Evolutionary conservation across 92 coral and sea anemone genomes (phyloP).

Genomic region (Palythoa grandis): DNA sequence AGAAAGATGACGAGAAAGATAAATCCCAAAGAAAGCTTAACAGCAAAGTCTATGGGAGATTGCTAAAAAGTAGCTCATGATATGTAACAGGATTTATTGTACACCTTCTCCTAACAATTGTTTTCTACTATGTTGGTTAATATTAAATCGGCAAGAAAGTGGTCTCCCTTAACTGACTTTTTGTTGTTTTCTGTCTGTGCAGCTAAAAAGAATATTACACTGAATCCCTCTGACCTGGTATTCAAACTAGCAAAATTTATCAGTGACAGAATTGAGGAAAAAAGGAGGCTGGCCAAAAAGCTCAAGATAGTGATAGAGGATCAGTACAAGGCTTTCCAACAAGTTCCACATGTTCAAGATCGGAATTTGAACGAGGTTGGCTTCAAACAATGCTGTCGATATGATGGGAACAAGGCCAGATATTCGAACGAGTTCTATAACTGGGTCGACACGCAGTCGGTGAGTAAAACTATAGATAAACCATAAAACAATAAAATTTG

Average conservation of each 20-base stretch:
- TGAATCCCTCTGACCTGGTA: constrained; percentile 73
- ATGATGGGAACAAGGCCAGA: constrained; percentile 72
- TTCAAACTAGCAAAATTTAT: constrained; percentile 72
- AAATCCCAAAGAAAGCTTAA: not conserved
- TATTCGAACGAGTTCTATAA: constrained; percentile 74
- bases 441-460: constrained; percentile 77
- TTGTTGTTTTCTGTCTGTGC: not conserved
- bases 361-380: constrained; percentile 68
- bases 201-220: constrained; percentile 70
- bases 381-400: constrained; percentile 75
- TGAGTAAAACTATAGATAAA: not conserved
- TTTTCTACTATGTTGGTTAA: not conserved
- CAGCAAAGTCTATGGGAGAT: not conserved
- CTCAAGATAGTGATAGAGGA: constrained; percentile 71
- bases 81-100: not conserved
- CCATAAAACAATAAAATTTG: not conserved
- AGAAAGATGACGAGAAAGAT: not conserved
- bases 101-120: too few species aligned
- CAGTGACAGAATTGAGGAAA: constrained; percentile 76
- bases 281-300: constrained; percentile 65
- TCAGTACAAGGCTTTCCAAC: constrained; percentile 61
- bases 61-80: not conserved
- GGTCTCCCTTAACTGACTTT: not conserved
- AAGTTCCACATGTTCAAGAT: constrained; percentile 28
- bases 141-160: not conserved